These are phyloP conservation scores for Hybognathus amarus DNA, from an alignment of 2,797 vertebrate genomes.

Conservation along the genomic window DNA sequence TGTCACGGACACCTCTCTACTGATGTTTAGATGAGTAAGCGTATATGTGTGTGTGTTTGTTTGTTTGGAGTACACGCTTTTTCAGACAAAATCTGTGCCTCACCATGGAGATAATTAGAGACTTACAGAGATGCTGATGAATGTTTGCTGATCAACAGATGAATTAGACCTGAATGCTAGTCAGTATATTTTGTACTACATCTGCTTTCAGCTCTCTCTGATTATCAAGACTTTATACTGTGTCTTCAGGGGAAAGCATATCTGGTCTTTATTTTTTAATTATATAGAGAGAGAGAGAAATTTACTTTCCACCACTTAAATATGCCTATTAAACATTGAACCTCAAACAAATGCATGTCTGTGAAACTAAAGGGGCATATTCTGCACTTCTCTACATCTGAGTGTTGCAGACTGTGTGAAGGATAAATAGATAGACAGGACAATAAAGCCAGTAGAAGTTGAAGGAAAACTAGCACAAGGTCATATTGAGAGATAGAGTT, in stretches of 20 bases:
- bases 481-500: constrained; percentile 4
- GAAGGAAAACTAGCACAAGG: constrained; percentile 13
- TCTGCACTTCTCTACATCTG: neutral
- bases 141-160: constrained; percentile 36
- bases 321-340: neutral
- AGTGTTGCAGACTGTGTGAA: neutral
- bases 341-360: neutral
- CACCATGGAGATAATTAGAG: constrained; percentile 34
- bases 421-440: neutral
- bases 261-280: neutral
- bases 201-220: constrained; percentile 2
- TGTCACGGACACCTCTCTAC: constrained; percentile 36
- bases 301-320: neutral
- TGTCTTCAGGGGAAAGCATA: neutral
- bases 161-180: constrained; percentile 5
- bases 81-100: constrained; percentile 11
- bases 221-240: neutral
- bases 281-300: too few relatives aligned
- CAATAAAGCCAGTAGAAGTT: neutral
- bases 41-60: neutral
- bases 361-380: neutral
- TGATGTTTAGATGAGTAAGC: constrained; percentile 22
- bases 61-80: constrained; percentile 22
- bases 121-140: constrained; percentile 27
- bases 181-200: neutral